A percentile compares a stretch with the other conserved stretches of the same genome.
phyloP scores from a whole-genome alignment of 1,140 invertebrate genomes.

The Halictus rubicundus region DNA sequence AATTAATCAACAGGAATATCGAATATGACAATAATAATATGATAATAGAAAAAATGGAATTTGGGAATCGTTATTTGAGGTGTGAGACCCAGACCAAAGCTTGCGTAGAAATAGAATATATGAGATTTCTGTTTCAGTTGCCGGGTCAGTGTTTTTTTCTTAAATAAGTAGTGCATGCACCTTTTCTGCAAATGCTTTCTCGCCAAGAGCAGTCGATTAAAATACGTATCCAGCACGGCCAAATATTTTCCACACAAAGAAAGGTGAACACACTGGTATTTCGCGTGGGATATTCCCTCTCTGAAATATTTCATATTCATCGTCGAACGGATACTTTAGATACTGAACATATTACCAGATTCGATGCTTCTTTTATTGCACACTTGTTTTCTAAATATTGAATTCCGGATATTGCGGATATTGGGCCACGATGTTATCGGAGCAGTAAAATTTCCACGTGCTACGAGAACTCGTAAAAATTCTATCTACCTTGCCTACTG shows the following conservation, averaged over 20 bases:
- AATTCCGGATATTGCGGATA: constrained; percentile 38
- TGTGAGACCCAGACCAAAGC: no score
- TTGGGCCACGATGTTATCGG: constrained; percentile 42
- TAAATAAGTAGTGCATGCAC: background rate
- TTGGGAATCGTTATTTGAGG: no score
- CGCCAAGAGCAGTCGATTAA: background rate
- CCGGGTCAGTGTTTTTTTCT: no score
- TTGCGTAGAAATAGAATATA: no score
- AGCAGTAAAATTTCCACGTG: constrained; percentile 49
- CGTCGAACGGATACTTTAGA: background rate
- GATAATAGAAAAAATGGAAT: no score
- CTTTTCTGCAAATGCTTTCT: background rate
- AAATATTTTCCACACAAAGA: background rate
- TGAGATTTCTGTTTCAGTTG: no score
- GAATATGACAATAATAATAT: no score
- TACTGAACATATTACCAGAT: background rate
- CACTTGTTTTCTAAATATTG: constrained; percentile 54
- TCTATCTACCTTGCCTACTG: background rate
- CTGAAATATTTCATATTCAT: constrained; percentile 8
- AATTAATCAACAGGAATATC: no score
- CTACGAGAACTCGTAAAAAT: constrained; percentile 46
- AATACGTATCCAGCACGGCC: no score
- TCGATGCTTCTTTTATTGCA: background rate
- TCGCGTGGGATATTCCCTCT: background rate
- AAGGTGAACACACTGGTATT: background rate